Evolutionary conservation across 2,113 vertebrate species (phyloP).

Genomic region (Istiophorus platypterus): DNA sequence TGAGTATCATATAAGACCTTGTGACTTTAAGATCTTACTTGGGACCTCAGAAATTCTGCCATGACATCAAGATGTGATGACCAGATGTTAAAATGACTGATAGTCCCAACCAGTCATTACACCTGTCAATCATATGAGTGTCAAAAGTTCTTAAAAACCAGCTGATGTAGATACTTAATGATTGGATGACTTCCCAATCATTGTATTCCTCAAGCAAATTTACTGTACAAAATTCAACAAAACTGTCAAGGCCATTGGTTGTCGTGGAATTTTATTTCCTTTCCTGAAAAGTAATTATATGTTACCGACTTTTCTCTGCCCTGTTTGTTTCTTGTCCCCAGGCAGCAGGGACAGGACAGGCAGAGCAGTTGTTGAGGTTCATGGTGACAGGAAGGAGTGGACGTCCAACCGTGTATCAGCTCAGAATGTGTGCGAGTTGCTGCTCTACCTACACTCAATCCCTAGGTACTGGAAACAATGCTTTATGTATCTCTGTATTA

Average conservation of each 20-base stretch:
- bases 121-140: background rate
- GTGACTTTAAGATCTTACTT: background rate
- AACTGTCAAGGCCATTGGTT: background rate
- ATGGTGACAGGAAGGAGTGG: conserved; percentile 83
- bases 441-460: conserved; percentile 88
- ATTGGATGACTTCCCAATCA: background rate
- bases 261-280: background rate
- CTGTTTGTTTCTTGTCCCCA: conserved; percentile 61
- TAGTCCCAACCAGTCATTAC: background rate
- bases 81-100: background rate
- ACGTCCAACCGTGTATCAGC: conserved; percentile 79
- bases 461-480: conserved; percentile 85
- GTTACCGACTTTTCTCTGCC: background rate
- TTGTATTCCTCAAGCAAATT: background rate
- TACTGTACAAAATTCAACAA: background rate
- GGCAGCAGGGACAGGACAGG: conserved; percentile 90
- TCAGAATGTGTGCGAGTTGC: conserved; percentile 82
- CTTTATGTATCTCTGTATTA: background rate
- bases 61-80: background rate
- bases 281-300: background rate
- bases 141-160: background rate
- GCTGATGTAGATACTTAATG: background rate
- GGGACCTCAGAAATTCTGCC: background rate
- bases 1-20: background rate
- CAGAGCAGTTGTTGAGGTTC: conserved; percentile 90